Evolutionary conservation across 2,113 vertebrate species (phyloP).

Genomic region (Geococcyx californianus): DNA sequence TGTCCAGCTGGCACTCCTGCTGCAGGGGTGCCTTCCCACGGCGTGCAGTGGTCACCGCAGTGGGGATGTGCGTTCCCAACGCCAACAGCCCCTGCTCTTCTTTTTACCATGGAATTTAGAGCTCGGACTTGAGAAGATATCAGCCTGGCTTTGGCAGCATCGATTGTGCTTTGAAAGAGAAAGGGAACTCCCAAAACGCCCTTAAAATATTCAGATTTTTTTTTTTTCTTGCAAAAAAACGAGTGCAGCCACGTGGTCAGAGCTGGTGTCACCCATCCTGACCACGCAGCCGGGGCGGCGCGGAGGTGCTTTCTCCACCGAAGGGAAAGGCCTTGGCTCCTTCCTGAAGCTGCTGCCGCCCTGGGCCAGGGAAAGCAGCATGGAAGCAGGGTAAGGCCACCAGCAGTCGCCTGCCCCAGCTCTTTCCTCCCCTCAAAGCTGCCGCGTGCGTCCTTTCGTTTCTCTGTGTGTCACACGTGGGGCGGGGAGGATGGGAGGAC

Average conservation of each 20-base stretch:
- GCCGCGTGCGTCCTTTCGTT: background rate
- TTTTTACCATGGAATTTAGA: rapidly evolving
- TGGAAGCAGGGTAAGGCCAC: constrained; percentile 49
- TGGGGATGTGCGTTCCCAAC: background rate
- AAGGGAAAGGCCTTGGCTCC: background rate
- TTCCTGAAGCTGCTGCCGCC: background rate
- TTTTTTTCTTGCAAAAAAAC: background rate
- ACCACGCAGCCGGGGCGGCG: constrained; percentile 26
- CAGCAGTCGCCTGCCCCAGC: background rate
- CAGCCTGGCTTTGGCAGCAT: background rate
- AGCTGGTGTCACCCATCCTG: constrained; percentile 34
- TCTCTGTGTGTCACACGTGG: background rate
- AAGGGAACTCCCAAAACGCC: constrained; percentile 57
- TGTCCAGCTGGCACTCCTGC: background rate
- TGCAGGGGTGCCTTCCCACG: background rate
- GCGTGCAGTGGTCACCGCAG: background rate
- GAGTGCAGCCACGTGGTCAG: constrained; percentile 31
- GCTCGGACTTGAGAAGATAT: rapidly evolving
- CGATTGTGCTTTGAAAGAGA: background rate
- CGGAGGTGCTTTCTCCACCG: background rate
- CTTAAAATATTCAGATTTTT: constrained; percentile 51
- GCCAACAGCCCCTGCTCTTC: rapidly evolving
- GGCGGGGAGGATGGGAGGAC: background rate
- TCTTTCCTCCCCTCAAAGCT: background rate
- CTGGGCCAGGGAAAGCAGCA: background rate